A percentile compares a stretch with the other conserved stretches of the same genome.
These are phyloP conservation scores for Sphinx pinastri DNA, from an alignment of 2,888 invertebrate genomes.

Conservation along the genomic window DNA sequence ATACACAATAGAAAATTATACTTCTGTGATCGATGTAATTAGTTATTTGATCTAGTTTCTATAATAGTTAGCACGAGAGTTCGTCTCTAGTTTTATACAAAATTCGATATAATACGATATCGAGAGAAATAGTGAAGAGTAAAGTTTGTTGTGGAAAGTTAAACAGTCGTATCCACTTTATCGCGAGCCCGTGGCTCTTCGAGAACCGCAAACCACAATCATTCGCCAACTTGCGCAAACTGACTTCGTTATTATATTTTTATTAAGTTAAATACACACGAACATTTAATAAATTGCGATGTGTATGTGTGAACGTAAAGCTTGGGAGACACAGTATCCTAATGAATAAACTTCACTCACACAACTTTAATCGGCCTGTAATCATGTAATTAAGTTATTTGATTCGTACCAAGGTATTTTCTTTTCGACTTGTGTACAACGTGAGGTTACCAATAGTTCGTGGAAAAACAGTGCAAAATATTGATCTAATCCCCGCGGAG, in stretches of 20 bases:
- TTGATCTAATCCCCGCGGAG: no score
- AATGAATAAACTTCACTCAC: no score
- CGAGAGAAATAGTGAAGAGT: slow-evolving; percentile 55
- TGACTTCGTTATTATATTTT: slow-evolving; percentile 39
- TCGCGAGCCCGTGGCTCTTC: slow-evolving; percentile 43
- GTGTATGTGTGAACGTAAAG: slow-evolving; percentile 19
- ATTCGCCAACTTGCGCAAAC: slow-evolving; percentile 49
- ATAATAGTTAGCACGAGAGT: slow-evolving; percentile 50
- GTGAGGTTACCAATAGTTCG: no score
- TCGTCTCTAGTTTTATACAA: slow-evolving; percentile 49
- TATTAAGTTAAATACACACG: slow-evolving; percentile 24
- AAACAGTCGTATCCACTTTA: slow-evolving; percentile 56
- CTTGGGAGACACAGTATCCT: not conserved
- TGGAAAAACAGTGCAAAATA: no score
- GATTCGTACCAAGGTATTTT: no score
- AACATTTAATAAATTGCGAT: slow-evolving; percentile 17
- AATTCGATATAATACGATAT: slow-evolving; percentile 57
- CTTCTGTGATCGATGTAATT: slow-evolving; percentile 27
- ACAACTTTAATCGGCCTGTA: no score
- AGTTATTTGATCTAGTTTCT: slow-evolving; percentile 45
- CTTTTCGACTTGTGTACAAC: no score
- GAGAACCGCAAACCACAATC: slow-evolving; percentile 52
- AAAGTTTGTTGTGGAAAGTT: slow-evolving; percentile 61
- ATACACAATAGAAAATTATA: not conserved
- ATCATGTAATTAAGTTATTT: no score